phyloP scores from a whole-genome alignment of 2,797 vertebrate genomes.

The Sebastes minor region DNA sequence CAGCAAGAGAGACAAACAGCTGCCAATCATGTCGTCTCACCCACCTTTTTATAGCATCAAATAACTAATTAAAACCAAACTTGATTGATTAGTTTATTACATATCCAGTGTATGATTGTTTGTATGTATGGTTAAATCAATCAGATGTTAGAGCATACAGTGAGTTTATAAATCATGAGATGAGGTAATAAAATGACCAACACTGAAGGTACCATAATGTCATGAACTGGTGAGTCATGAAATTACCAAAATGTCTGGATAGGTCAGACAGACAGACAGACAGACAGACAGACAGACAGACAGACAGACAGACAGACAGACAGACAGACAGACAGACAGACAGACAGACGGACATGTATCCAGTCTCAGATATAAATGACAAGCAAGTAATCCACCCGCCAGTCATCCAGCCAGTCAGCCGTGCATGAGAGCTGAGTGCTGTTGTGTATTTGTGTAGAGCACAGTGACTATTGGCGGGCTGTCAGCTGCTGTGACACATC shows the following conservation, averaged over 20 bases:
- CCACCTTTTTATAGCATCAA: too few species aligned
- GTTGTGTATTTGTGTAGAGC: slow-evolving; percentile 57
- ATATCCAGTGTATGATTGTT: background rate
- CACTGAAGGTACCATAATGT: background rate
- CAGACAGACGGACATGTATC: background rate
- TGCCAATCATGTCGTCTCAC: too few species aligned
- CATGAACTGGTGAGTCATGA: slow-evolving; percentile 50
- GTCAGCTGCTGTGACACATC: slow-evolving; percentile 71
- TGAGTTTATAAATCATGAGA: background rate
- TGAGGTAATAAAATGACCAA: background rate
- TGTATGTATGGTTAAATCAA: slow-evolving; percentile 1
- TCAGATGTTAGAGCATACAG: background rate
- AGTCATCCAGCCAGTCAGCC: slow-evolving; percentile 48
- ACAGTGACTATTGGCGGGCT: slow-evolving; percentile 72
- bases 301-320: background rate
- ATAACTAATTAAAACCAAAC: too few species aligned
- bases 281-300: background rate
- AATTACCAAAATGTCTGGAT: slow-evolving; percentile 49
- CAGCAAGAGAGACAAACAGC: too few species aligned
- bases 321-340: background rate
- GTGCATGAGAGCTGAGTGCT: slow-evolving; percentile 28
- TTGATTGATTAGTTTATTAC: slow-evolving; percentile 1
- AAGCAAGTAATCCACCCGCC: slow-evolving; percentile 57
- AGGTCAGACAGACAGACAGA: slow-evolving; percentile 1
- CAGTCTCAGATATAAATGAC: slow-evolving; percentile 51